Conservation (phyloP, 2,888 invertebrate species). For the Trichogramma evanescens region DNA sequence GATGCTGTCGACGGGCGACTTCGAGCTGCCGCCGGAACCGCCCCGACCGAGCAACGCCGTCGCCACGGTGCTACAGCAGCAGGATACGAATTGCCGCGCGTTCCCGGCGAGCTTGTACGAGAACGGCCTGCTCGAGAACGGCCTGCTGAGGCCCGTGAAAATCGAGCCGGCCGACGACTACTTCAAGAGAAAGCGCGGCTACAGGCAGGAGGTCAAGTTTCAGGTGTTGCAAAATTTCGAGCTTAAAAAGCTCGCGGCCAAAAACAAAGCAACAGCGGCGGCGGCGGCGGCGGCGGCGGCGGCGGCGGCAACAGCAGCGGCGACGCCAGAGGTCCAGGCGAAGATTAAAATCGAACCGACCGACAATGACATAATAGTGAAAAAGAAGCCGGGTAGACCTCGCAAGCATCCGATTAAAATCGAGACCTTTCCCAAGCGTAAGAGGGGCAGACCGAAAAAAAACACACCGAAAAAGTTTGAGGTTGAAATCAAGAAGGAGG, state of each 20-base stretch:
- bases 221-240: not conserved
- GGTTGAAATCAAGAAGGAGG: no score
- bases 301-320: no score
- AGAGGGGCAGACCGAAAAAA: not conserved
- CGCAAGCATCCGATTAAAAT: slow-evolving; percentile 1
- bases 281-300: no score
- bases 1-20: not conserved
- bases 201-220: not conserved
- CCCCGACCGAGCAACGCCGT: slow-evolving; percentile 17
- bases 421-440: not conserved
- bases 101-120: not conserved
- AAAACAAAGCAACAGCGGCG: no score
- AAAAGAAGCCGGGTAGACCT: slow-evolving; percentile 15
- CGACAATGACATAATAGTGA: not conserved
- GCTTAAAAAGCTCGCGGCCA: not conserved
- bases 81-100: not conserved
- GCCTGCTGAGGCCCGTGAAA: slow-evolving; percentile 5
- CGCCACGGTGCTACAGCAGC: slow-evolving; percentile 13
- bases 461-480: no score
- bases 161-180: not conserved
- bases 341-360: not conserved
- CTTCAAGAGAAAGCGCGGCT: slow-evolving; percentile 11
- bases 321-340: not conserved
- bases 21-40: not conserved
- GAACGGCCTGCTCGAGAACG: not conserved